phyloP scores from a whole-genome alignment of 2,113 vertebrate species.

The Naja naja region DNA sequence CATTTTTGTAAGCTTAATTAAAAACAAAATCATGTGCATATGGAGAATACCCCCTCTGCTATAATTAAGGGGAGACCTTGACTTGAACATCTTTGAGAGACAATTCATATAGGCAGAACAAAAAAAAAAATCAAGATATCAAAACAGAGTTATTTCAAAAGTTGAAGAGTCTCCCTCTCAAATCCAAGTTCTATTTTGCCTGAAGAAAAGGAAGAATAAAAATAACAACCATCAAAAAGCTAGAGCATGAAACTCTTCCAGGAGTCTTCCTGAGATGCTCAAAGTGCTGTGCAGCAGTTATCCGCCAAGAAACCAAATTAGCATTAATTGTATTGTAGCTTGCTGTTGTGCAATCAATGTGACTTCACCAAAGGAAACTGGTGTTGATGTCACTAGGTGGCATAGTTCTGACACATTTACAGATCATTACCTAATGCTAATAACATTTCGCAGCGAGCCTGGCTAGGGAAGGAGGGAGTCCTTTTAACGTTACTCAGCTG shows the following conservation, averaged over 20 bases:
- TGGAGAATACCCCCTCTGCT: too few species aligned
- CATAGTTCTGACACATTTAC: conserved; percentile 79
- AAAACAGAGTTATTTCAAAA: neutral
- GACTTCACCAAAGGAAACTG: conserved; percentile 66
- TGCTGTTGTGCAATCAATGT: conserved; percentile 67
- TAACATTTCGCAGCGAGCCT: conserved; percentile 60
- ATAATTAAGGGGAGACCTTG: neutral
- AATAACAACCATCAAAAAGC: neutral
- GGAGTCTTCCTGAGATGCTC: conserved; percentile 29
- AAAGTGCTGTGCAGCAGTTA: conserved; percentile 43
- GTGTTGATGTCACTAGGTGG: conserved; percentile 75
- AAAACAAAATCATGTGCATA: neutral
- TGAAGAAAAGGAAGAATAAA: neutral
- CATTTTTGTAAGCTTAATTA: neutral
- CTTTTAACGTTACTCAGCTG: conserved; percentile 49
- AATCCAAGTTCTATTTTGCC: neutral
- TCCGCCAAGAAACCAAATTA: conserved; percentile 71
- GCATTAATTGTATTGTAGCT: conserved; percentile 68
- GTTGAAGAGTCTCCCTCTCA: neutral
- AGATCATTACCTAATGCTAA: conserved; percentile 72
- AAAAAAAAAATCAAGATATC: neutral
- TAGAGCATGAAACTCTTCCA: conserved; percentile 27
- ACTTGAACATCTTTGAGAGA: neutral
- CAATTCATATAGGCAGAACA: neutral
- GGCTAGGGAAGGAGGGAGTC: conserved; percentile 45